Percentiles rank a stretch among this genome's conserved stretches.
Conservation (phyloP, 2,888 invertebrate species). For the Anthrax anthrax region DNA sequence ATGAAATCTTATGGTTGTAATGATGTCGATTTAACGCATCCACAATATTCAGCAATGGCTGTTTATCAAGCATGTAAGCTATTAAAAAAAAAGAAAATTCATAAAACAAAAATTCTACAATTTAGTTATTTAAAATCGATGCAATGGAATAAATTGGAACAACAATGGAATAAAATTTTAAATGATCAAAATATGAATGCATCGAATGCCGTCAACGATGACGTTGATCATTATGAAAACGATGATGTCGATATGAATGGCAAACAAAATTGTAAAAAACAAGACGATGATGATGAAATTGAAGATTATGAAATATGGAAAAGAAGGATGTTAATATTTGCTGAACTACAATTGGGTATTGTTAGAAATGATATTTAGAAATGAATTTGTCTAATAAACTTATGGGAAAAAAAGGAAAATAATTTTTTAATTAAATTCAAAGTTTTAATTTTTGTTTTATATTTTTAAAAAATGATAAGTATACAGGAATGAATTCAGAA, state of each 20-base stretch:
- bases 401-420: no score
- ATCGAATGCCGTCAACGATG: neutral
- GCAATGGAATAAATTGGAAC: slow-evolving; percentile 46
- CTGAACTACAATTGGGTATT: slow-evolving; percentile 31
- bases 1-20: slow-evolving; percentile 17
- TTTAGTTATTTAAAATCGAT: slow-evolving; percentile 43
- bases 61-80: slow-evolving; percentile 49
- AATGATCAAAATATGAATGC: slow-evolving; percentile 4
- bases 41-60: slow-evolving; percentile 50
- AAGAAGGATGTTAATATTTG: slow-evolving; percentile 36
- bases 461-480: no score
- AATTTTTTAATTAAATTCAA: no score
- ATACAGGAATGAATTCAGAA: no score
- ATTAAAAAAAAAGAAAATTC: slow-evolving; percentile 41
- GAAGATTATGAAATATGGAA: slow-evolving; percentile 52
- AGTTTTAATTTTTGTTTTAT: no score
- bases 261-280: slow-evolving; percentile 15
- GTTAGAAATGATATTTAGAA: no score
- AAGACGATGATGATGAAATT: slow-evolving; percentile 16
- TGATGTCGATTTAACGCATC: slow-evolving; percentile 42
- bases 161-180: slow-evolving; percentile 40
- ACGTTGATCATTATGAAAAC: neutral
- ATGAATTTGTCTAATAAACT: no score
- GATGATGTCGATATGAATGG: neutral
- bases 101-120: slow-evolving; percentile 41